These are phyloP conservation scores for Eulemur macaco DNA, from an alignment of 2,113 vertebrate genomes.

Conservation along the genomic window DNA sequence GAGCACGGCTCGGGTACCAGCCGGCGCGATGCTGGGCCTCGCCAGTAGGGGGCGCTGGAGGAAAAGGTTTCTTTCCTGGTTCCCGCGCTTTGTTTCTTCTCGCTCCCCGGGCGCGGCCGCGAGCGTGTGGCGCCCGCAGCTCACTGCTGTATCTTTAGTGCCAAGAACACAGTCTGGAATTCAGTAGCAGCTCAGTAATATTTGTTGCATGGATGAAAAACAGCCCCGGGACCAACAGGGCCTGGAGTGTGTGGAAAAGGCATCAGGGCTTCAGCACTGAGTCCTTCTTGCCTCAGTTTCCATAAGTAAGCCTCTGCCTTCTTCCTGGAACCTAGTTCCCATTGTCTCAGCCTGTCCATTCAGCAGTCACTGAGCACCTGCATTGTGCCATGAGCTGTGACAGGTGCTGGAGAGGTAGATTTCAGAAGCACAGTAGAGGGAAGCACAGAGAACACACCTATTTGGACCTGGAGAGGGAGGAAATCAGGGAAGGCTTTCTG, in stretches of 20 bases:
- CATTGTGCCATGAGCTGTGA: background rate
- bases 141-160: background rate
- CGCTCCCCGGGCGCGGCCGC: background rate
- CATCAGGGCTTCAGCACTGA: background rate
- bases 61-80: background rate
- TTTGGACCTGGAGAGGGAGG: background rate
- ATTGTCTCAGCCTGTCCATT: background rate
- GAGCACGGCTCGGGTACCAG: background rate
- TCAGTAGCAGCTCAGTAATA: background rate
- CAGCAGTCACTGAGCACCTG: background rate
- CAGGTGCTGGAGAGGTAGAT: background rate
- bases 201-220: background rate
- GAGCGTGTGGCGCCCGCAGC: background rate
- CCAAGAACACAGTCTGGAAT: background rate
- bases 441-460: background rate
- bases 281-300: background rate
- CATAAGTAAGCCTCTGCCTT: background rate
- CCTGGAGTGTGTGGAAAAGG: background rate
- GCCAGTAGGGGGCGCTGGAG: background rate
- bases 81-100: background rate
- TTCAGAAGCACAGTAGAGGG: background rate
- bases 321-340: background rate
- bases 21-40: background rate
- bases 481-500: background rate
- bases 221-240: background rate